These are phyloP conservation scores for Pycnomerus fuliginosus DNA, from an alignment of 2,888 invertebrate species.

Conservation along the genomic window DNA sequence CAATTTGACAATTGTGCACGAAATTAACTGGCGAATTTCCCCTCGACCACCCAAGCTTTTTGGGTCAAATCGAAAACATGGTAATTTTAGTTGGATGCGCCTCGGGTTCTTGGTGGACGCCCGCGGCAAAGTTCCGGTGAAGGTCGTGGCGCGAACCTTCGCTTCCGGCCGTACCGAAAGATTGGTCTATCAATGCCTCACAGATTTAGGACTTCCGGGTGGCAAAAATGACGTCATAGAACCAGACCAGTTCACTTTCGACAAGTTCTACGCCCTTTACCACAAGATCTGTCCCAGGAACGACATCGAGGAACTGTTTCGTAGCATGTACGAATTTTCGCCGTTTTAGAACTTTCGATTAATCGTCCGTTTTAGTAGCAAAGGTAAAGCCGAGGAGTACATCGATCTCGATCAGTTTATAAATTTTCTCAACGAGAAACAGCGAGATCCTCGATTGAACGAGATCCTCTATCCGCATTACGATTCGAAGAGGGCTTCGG, in stretches of 20 bases:
- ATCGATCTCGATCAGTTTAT: slow-evolving; percentile 87
- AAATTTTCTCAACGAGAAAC: slow-evolving; percentile 94
- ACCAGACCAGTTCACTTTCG: slow-evolving; percentile 92
- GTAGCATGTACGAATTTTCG: slow-evolving; percentile 82
- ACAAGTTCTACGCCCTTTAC: slow-evolving; percentile 97
- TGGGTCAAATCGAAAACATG: too few relatives aligned
- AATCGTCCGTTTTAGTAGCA: slow-evolving; percentile 64
- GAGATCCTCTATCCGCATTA: slow-evolving; percentile 98
- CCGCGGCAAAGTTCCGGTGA: slow-evolving; percentile 94
- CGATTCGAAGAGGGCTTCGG: slow-evolving; percentile 87
- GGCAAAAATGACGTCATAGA: slow-evolving; percentile 97
- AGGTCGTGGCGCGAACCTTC: slow-evolving; percentile 94
- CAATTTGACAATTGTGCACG: too few relatives aligned
- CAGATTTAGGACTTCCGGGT: slow-evolving; percentile 89
- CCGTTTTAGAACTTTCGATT: slow-evolving; percentile 14
- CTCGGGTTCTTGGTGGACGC: slow-evolving; percentile 91
- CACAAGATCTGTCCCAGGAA: slow-evolving; percentile 99
- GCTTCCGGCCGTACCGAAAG: slow-evolving; percentile 99
- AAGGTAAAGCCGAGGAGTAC: slow-evolving; percentile 85
- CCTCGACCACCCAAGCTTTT: too few relatives aligned
- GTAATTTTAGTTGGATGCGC: slow-evolving; percentile 96
- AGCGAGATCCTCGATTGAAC: slow-evolving; percentile 96
- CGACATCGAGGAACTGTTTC: slow-evolving; percentile 97
- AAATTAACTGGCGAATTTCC: too few relatives aligned
- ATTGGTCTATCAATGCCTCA: slow-evolving; percentile 93